A percentile compares a stretch with the other conserved stretches of the same genome.
These are phyloP conservation scores for Anguilla japonica DNA, from an alignment of 2,113 vertebrate genomes.

Conservation along the genomic window DNA sequence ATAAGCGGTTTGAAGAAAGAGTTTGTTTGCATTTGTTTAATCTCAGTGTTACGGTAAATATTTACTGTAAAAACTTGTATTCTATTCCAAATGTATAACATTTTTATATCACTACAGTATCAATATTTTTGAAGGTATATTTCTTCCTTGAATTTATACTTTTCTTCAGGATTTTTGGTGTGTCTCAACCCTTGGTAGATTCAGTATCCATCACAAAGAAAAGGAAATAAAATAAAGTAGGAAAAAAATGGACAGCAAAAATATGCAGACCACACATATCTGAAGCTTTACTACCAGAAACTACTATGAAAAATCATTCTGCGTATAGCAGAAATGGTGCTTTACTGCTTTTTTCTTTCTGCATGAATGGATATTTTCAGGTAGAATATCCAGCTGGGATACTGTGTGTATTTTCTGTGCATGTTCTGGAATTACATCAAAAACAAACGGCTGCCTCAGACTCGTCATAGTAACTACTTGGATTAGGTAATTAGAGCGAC, in stretches of 20 bases:
- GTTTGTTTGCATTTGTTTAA: too few relatives aligned
- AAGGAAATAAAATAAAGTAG: not conserved
- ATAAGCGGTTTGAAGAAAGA: too few relatives aligned
- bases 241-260: not conserved
- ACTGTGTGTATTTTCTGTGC: conserved; percentile 2
- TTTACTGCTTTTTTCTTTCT: not conserved
- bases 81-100: not conserved
- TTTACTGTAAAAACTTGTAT: too few relatives aligned
- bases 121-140: not conserved
- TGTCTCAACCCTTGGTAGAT: not conserved
- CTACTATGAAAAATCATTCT: not conserved
- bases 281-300: not conserved
- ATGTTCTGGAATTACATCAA: not conserved
- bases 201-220: not conserved
- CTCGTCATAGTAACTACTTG: conserved; percentile 32
- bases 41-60: too few relatives aligned
- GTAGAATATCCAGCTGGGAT: conserved; percentile 2
- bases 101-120: not conserved
- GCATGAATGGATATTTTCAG: not conserved
- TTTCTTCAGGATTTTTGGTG: not conserved
- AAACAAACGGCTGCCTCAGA: not conserved
- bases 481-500: conserved; percentile 69
- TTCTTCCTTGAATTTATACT: not conserved
- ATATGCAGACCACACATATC: not conserved
- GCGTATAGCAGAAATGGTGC: not conserved